Base-by-base conservation (phyloP, 2,113 vertebrate genomes). In the Oryzias celebensis region DNA sequence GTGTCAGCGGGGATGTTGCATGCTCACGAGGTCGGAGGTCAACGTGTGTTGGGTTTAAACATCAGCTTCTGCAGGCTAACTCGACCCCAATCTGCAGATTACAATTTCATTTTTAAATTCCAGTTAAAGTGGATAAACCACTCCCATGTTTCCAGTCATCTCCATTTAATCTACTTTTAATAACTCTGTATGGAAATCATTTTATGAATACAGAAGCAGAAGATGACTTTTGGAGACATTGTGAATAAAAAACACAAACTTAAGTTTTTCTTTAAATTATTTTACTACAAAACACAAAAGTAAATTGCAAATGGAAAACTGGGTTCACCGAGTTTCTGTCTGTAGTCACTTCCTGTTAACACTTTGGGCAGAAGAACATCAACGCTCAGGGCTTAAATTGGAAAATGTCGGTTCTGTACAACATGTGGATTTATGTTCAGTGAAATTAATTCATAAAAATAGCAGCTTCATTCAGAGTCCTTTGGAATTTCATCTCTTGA, bases 1-100 rank as follows among this genome's bases (percentile, higher is more conserved):
- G 54, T 4, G 62, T 62, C 71, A 73, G 56, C 10, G 3, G 68
- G 73, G 55, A 61, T 5, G 23, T 23, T 22, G 31, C 23, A 22
- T 14, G 22, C 54, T 28, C 16, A 44, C 48, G 18, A 28, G 58
- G 66, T 61, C 56, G 49, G 43, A 41, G 14, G 0, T 5, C 5
- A 59, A 52, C 48, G 18, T n/a, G 26, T 22, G 5, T 4, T 18
- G 36, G 28, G 44, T 55, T 44, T 47, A 41, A 2, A 28, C 23
- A 43, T 28, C 8, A 42, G 14, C 31, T 50, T 41, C 58, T 61
- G 28, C 18, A 28, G 53, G 15, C 15, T n/a, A 6, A 14, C 45
- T 46, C 6, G 22, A 4, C 20, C 8, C 46, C 46, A 18, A 18
- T n/a, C 46, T 48, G 46, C 16, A 48, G 7, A 48, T 36, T 36